phyloP scores from a whole-genome alignment of 2,888 invertebrate genomes.

The Megalurothrips usitatus region DNA sequence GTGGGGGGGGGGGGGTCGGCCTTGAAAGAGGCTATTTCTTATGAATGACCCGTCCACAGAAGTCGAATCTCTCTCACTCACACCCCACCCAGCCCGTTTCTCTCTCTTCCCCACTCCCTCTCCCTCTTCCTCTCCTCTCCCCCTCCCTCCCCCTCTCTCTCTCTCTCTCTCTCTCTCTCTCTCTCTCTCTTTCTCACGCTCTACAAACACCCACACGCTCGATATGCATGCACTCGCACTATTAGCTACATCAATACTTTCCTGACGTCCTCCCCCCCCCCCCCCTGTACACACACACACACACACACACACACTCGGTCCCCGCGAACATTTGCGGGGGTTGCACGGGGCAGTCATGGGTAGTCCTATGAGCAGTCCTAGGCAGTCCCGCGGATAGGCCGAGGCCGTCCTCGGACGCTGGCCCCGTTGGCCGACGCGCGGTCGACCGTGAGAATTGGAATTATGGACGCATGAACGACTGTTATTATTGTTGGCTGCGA shows the following conservation, averaged over 20 bases:
- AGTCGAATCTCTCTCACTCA: not conserved
- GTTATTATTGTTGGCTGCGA: not conserved
- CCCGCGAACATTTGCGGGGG: too few species aligned
- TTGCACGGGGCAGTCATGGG: too few species aligned
- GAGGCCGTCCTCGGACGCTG: too few species aligned
- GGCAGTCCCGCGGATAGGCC: too few species aligned
- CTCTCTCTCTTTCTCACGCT: not conserved
- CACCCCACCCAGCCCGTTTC: too few species aligned
- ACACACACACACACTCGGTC: too few species aligned
- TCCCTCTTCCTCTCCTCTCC: not conserved
- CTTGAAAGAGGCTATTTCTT: not conserved
- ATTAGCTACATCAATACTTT: not conserved
- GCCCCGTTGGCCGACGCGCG: not conserved
- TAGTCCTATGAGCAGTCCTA: too few species aligned
- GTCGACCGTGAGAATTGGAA: not conserved
- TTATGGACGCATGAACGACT: slow-evolving; percentile 5
- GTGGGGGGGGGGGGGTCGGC: not conserved
- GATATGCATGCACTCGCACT: too few species aligned
- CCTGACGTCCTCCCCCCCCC: too few species aligned
- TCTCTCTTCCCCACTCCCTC: not conserved
- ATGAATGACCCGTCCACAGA: not conserved
- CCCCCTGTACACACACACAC: too few species aligned
- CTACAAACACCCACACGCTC: not conserved
- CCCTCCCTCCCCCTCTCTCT: not conserved
- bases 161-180: not conserved